Conservation (phyloP, 2,888 invertebrate genomes). For the Mycalesis mineus region DNA sequence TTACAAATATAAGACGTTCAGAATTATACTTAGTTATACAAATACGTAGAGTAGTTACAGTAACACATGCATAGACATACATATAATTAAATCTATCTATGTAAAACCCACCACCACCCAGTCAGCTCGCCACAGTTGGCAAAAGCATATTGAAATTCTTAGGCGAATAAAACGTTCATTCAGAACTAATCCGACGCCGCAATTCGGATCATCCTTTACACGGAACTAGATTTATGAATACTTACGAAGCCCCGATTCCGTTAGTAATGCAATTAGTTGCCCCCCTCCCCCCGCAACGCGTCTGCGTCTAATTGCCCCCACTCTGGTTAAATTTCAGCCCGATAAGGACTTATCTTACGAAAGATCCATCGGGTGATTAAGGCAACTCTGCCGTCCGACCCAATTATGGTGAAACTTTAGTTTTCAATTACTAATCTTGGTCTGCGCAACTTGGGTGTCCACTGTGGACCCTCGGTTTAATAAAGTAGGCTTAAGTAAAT, state of each 20-base stretch:
- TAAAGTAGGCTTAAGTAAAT: constrained; percentile 20
- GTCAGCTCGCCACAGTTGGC: not conserved
- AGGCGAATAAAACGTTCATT: not conserved
- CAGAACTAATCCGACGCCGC: not conserved
- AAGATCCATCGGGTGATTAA: constrained; percentile 39
- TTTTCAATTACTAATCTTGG: constrained; percentile 36
- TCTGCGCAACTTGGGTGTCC: constrained; percentile 29
- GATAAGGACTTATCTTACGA: constrained; percentile 35
- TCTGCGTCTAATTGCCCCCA: constrained; percentile 34
- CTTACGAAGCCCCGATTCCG: constrained; percentile 12
- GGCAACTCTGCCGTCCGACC: constrained; percentile 34
- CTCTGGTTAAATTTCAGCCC: constrained; percentile 33
- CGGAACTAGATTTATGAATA: constrained; percentile 10
- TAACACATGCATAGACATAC: too few species aligned
- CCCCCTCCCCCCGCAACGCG: constrained; percentile 26
- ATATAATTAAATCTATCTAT: too few species aligned
- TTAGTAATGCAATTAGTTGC: constrained; percentile 27
- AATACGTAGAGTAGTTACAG: too few species aligned
- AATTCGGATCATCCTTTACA: constrained; percentile 4
- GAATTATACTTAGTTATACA: too few species aligned
- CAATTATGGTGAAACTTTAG: constrained; percentile 37
- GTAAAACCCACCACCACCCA: too few species aligned
- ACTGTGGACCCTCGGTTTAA: constrained; percentile 16
- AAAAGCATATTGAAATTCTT: not conserved
- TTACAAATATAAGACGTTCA: too few species aligned